phyloP scores from a whole-genome alignment of 2,113 vertebrate species.

The Chrysochloris asiatica region DNA sequence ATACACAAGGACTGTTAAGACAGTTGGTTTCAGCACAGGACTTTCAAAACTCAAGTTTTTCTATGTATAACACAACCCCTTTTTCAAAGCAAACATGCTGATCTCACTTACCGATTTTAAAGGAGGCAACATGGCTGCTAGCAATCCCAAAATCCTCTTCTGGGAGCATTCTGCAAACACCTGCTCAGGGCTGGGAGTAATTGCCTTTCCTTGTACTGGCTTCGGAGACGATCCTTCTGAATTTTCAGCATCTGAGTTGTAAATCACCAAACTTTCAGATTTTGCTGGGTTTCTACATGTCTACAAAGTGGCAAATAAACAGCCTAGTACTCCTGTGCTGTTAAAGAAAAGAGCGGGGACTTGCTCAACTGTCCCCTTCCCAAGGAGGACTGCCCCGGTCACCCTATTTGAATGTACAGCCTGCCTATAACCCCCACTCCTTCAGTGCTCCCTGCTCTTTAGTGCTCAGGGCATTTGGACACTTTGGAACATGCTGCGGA shows the following conservation, averaged over 20 bases:
- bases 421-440: neutral
- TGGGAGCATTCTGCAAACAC: constrained; percentile 97
- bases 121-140: constrained; percentile 96
- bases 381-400: neutral
- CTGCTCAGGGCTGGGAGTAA: constrained; percentile 90
- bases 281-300: neutral
- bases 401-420: neutral
- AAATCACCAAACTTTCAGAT: constrained; percentile 45
- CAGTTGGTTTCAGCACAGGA: neutral
- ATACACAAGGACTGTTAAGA: neutral
- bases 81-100: constrained; percentile 34
- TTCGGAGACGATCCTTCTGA: constrained; percentile 78
- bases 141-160: constrained; percentile 95
- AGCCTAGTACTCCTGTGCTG: no score
- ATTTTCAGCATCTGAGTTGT: constrained; percentile 74
- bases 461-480: neutral
- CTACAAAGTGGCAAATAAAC: neutral
- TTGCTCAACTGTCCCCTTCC: neutral
- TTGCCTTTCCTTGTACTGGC: constrained; percentile 83
- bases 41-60: neutral
- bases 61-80: neutral
- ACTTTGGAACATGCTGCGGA: neutral
- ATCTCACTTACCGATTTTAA: constrained; percentile 88
- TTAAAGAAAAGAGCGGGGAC: neutral
- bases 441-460: neutral